Evolutionary conservation across 2,797 vertebrate species (phyloP), one percentile per base, ranked within the genome.

Genomic region (Spatula versicolor): DNA sequence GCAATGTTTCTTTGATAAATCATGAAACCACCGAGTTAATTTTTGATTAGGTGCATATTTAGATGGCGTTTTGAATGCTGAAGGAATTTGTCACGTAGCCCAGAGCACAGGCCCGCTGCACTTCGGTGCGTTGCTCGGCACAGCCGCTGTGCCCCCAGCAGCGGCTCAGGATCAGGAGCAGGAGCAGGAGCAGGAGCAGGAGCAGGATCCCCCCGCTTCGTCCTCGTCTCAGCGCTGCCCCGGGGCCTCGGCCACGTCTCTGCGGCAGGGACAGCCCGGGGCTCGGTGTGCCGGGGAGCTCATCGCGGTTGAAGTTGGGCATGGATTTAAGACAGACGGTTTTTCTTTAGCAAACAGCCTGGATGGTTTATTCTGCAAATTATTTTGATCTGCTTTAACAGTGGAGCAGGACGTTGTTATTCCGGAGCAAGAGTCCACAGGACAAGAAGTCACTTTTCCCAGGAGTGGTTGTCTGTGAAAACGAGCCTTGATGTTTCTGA

Each of bases 21-120:
- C 7, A 0, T 3, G 1, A 80, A 92, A 31, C 68, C 62, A 22
- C 45, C 3, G 0, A 75, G 74, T 80, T 88, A 25, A 33, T 88
- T 91, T 92, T 75, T 72, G 30, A n/a, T 81, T 6, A 73, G 71
- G 77, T 64, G 60, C 46, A 5, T 80, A 3, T 39, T 59, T 41
- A 74, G 74, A 37, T n/a, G 31, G 31, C 50, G 1, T 77, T 80
- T 78, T 43, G 56, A 93, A 58, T 1, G 7, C 1, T 0, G 46
- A 30, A 79, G 59, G 69, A 56, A 35, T 87, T 92, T 71, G 75
- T 63, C 52, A 21, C 13, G 9, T 45, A 48, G n/a, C n/a, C n/a
- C 33, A 35, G 8, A 33, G 20, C 83, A 0, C 2, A 41, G 48
- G 25, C 10, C 3, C 0, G 1, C 83, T 54, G 81, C 35, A 2